Percentiles rank a stretch among this genome's conserved stretches.
phyloP scores from a whole-genome alignment of 2,113 vertebrate species.

The Cebus imitator region DNA sequence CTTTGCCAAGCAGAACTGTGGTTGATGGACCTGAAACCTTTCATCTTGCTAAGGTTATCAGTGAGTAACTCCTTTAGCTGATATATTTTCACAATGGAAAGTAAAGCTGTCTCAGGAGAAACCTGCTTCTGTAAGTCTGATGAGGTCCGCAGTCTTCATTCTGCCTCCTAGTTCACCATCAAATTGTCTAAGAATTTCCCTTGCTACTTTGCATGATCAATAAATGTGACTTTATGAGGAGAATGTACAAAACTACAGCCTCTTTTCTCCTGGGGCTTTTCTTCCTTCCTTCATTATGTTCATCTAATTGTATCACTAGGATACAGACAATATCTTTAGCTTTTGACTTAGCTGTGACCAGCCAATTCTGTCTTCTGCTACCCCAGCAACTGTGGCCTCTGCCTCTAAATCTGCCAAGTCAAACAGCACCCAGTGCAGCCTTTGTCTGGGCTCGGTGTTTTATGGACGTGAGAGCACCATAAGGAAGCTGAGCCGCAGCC shows the following conservation, averaged over 20 bases:
- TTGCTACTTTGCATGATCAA: neutral
- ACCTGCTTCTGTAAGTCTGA: fast-evolving
- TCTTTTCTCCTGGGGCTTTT: constrained; percentile 45
- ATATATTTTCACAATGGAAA: neutral
- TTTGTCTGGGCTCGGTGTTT: constrained; percentile 5
- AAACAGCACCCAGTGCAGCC: neutral
- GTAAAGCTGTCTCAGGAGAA: neutral
- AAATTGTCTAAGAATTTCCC: neutral
- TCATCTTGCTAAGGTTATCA: neutral
- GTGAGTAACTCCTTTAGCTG: neutral
- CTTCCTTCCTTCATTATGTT: constrained; percentile 58
- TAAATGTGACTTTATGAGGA: constrained; percentile 6
- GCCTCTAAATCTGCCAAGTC: constrained; percentile 51
- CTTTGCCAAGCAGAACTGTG: neutral
- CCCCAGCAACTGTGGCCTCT: neutral
- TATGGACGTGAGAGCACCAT: neutral
- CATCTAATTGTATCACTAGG: constrained; percentile 72
- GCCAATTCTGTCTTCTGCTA: constrained; percentile 48
- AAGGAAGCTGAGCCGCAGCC: neutral
- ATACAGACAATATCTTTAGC: constrained; percentile 57
- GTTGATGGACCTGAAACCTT: neutral
- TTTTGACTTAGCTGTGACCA: neutral
- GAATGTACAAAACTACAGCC: constrained; percentile 39
- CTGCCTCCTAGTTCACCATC: neutral
- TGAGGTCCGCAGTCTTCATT: neutral